A percentile compares a stretch with the other conserved stretches of the same genome.
Conservation (phyloP, 2,113 vertebrate species). For the Odobenus rosmarus region DNA sequence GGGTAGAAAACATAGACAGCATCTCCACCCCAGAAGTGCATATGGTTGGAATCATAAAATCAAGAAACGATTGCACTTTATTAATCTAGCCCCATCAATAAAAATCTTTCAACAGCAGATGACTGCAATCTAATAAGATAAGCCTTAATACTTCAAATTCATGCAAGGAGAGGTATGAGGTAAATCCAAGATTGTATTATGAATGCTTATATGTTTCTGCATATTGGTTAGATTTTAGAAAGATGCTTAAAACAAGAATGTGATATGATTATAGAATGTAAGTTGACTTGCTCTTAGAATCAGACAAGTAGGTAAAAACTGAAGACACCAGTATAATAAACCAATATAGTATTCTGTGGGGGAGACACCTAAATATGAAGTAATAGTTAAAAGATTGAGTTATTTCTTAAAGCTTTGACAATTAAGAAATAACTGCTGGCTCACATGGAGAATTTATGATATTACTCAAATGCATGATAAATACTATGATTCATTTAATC, state of each 20-base stretch:
- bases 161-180: not conserved
- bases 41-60: not conserved
- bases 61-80: not conserved
- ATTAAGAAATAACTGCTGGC: not conserved
- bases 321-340: not conserved
- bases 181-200: not conserved
- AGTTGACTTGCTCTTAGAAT: not conserved
- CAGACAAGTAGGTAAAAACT: not conserved
- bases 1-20: not conserved
- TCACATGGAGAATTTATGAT: not conserved
- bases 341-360: not conserved
- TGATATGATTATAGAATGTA: not conserved
- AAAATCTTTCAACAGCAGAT: not conserved
- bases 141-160: not conserved
- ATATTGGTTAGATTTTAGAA: conserved; percentile 9
- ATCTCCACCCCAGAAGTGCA: not conserved
- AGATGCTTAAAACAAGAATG: not conserved
- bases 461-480: not conserved
- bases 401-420: conserved; percentile 23
- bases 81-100: not conserved
- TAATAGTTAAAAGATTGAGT: not conserved
- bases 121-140: not conserved
- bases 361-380: not conserved
- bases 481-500: not conserved
- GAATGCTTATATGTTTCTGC: not conserved